Evolutionary conservation across 2,888 invertebrate genomes (phyloP), one percentile per base, ranked within the genome.

Genomic region (Thelaira solivaga): DNA sequence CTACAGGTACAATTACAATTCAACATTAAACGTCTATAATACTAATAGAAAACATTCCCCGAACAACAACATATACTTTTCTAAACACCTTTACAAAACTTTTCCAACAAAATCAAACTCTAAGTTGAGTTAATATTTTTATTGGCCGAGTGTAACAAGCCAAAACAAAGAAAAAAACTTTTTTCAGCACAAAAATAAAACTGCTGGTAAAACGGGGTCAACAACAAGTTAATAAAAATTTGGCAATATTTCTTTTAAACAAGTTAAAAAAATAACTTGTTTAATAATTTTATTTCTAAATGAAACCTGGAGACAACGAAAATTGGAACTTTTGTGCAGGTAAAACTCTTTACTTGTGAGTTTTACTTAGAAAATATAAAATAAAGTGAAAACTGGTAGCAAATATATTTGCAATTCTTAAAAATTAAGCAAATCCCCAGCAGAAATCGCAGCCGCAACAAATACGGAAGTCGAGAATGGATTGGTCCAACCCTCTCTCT

Each of bases 181-280:
- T n/a, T n/a, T n/a, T 1, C n/a, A 34, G n/a, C 4, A 4, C 2
- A 0, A n/a, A 34, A 10, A 34, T 55, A 43, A 11, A 61, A 43
- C 39, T 68, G 39, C 75, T 68, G 69, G 75, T 76, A 51, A 69
- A 75, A 69, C 51, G 49, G 59, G 69, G 75, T 69, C 75, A 69
- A 57, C 69, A 13, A 55, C 49, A 76, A 59, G 41, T 64, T 64
- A 57, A 55, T 57, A 64, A 49, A 59, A 59, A 69, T 64, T 69
- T 65, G 75, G 57, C 75, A 64, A 64, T 57, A 69, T 55, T 41
- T 57, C 24, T 24, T 24, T 2, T 3, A 34, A 65, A 31, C 4
- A 45, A 43, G n/a, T 43, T n/a, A 11, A 24, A 39, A 39, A 20
- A 20, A 1, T 10, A 49, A 11, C n/a, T n/a, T n/a, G n/a, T n/a